A percentile compares a stretch with the other conserved stretches of the same genome.
phyloP scores from a whole-genome alignment of 2,113 vertebrate species.

The Rhynchomys soricoides region DNA sequence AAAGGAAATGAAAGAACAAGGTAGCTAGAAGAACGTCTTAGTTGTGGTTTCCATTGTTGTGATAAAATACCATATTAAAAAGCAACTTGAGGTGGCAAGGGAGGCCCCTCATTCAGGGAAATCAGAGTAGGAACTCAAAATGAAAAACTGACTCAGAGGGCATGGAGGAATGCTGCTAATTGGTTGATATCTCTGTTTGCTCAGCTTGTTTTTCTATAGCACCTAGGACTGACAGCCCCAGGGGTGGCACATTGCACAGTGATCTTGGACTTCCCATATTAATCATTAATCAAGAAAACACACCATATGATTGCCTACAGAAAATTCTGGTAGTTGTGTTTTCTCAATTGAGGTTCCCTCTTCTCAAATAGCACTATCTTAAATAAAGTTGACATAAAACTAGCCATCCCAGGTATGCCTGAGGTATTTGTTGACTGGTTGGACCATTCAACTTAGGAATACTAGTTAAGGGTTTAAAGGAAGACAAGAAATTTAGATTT shows the following conservation, averaged over 20 bases:
- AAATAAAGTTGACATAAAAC: not conserved
- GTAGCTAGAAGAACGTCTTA: not conserved
- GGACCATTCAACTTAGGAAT: not conserved
- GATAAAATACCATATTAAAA: not conserved
- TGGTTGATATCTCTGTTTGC: not conserved
- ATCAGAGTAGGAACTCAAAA: not conserved
- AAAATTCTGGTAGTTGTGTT: not conserved
- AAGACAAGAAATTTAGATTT: not conserved
- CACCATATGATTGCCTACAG: not conserved
- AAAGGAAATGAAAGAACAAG: not conserved
- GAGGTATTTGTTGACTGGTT: not conserved
- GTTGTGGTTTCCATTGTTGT: not conserved
- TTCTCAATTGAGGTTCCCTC: not conserved
- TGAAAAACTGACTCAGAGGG: not conserved
- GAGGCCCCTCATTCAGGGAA: not conserved
- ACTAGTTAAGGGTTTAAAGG: not conserved
- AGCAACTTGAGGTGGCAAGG: not conserved
- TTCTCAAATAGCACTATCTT: not conserved
- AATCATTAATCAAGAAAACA: not conserved
- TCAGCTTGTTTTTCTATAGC: not conserved
- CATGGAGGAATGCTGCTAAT: not conserved
- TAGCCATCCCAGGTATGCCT: not conserved
- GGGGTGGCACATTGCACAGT: not conserved
- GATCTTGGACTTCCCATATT: not conserved
- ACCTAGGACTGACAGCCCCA: not conserved